Conservation (phyloP, 2,797 vertebrate genomes). For the Setipinna tenuifilis region DNA sequence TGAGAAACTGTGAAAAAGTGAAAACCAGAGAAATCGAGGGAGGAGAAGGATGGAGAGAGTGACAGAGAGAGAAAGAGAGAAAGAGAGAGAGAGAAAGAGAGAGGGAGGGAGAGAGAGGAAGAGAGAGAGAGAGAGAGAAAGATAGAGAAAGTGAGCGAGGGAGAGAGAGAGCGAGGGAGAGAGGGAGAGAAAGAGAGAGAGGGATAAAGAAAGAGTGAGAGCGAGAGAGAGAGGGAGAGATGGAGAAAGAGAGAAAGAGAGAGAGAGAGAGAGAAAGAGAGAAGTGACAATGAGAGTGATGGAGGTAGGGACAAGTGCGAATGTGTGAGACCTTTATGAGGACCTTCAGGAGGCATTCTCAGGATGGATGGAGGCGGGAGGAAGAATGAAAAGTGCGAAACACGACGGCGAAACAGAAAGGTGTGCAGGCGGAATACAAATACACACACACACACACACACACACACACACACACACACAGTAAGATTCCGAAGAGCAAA, state of each 20-base stretch:
- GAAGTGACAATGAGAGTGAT: slow-evolving; percentile 4
- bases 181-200: neutral
- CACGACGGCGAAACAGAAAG: neutral
- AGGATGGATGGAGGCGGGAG: slow-evolving; percentile 1
- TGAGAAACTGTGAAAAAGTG: too few relatives aligned
- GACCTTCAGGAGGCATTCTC: slow-evolving; percentile 17
- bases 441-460: neutral
- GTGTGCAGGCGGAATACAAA: neutral
- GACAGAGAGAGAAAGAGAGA: neutral
- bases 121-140: neutral
- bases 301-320: neutral
- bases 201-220: too few relatives aligned
- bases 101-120: neutral
- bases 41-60: neutral
- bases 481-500: neutral
- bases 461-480: neutral
- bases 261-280: neutral
- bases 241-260: too few relatives aligned
- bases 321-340: slow-evolving; percentile 6
- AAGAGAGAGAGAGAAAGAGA: neutral
- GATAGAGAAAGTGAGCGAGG: neutral
- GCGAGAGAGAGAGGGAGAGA: too few relatives aligned
- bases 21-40: neutral
- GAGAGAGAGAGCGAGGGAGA: neutral
- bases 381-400: neutral